Conservation (phyloP, 2,113 vertebrate genomes). For the Gallinago jamesoni region DNA sequence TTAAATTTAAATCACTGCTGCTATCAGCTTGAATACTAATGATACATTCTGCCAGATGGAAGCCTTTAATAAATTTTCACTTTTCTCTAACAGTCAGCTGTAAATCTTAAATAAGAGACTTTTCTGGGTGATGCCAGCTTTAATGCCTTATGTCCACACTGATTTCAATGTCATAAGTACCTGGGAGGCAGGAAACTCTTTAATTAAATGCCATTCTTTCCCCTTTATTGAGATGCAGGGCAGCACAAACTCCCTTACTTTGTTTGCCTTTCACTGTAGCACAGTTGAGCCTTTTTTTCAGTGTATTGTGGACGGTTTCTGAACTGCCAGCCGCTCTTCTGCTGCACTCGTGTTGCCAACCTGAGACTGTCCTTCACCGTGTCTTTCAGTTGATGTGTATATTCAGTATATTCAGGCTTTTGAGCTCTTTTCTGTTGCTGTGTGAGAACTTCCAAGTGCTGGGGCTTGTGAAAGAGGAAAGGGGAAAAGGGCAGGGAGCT, state of each 20-base stretch:
- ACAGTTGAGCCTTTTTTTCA: not conserved
- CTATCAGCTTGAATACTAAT: constrained; percentile 78
- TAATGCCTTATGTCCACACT: constrained; percentile 67
- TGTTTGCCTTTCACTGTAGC: not conserved
- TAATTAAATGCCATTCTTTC: constrained; percentile 70
- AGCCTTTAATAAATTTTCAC: constrained; percentile 75
- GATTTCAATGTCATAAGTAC: constrained; percentile 72
- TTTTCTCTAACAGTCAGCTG: constrained; percentile 67
- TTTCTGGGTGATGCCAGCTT: constrained; percentile 52
- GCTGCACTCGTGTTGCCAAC: not conserved
- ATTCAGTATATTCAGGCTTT: not conserved
- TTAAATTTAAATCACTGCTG: constrained; percentile 78
- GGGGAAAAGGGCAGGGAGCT: not conserved
- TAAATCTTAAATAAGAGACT: constrained; percentile 75
- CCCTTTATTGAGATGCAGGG: not conserved
- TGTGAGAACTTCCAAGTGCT: not conserved
- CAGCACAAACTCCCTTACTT: not conserved
- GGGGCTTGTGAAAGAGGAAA: not conserved
- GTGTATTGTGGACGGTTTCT: not conserved
- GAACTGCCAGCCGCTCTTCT: constrained; percentile 33
- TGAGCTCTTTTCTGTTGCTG: not conserved
- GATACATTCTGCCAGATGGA: constrained; percentile 76
- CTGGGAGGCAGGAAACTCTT: constrained; percentile 60
- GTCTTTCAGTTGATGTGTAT: constrained; percentile 4
- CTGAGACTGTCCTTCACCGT: not conserved